Base-by-base conservation (phyloP, 1,140 invertebrate genomes). In the Polypedilum vanderplanki region DNA sequence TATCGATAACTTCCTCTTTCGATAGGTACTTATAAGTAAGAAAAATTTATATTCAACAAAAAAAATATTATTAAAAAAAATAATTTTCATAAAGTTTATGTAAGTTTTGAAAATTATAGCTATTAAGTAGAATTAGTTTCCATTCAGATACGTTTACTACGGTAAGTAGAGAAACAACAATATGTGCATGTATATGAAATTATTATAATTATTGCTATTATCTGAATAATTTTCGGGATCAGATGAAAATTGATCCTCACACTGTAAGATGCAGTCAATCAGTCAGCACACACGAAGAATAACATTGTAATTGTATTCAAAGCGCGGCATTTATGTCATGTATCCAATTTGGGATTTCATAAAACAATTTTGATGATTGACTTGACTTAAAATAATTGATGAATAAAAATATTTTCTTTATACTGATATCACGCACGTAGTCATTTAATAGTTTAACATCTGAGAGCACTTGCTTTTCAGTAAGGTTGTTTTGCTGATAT, bases 141-240 rank as follows among this genome's bases (percentile, higher is more conserved):
- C 46, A 57, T 33, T 33, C 24, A 33, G 24, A 33, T 57, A 57
- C 46, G 46, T 57, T 57, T 57, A 57, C 46, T 57, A n/a, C 3
- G n/a, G n/a, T 57, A 57, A n/a, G 12, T n/a, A 57, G n/a, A 57
- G 15, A 57, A 57, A 15, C 12, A 57, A 57, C 46, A 57, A 57
- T 70, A 20, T 70, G 65, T 70, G 65, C 65, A 70, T 70, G 65
- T 70, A 70, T 70, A 70, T 17, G 20, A 70, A 70, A 70, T 70
- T 70, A 70, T 70, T 70, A 70, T 70, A 70, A 70, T 70, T 70
- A 20, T 18, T 57, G 46, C 46, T 12, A 70, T 70, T 18, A 70
- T 70, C 20, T 70, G 17, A 70, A 70, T 18, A 70, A 70, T 70
- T 70, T 70, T 70, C 65, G 17, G 65, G 65, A 57, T 57, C 46